Evolutionary conservation across 1,140 invertebrate genomes (phyloP).

Genomic region (Eurosta solidaginis): DNA sequence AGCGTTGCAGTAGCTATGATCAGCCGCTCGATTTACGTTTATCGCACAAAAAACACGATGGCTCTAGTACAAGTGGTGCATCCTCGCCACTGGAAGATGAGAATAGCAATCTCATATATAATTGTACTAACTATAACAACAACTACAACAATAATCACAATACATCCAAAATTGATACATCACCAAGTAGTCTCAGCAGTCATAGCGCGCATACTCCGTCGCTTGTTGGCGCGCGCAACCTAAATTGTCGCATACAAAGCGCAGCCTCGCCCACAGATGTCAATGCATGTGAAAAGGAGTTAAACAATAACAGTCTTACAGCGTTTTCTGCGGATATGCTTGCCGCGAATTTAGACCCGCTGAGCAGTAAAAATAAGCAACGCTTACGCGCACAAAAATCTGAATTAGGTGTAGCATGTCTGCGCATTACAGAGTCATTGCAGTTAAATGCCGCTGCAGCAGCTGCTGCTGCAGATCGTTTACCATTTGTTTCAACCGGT

Average conservation of each 20-base stretch:
- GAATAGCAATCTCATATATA: constrained; percentile 70
- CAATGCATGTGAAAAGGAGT: constrained; percentile 10
- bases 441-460: constrained; percentile 13
- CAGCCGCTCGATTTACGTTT: constrained; percentile 83
- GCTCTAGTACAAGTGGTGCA: constrained; percentile 42
- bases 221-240: neutral
- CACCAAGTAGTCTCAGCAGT: constrained; percentile 2
- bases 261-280: neutral
- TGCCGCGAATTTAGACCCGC: neutral
- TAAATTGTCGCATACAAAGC: neutral
- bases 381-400: constrained; percentile 17
- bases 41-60: constrained; percentile 74
- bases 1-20: constrained; percentile 64
- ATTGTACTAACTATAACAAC: constrained; percentile 11
- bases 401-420: neutral
- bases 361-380: constrained; percentile 3
- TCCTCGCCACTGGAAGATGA: constrained; percentile 69
- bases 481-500: constrained; percentile 43
- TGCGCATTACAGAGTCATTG: constrained; percentile 9
- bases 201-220: constrained; percentile 34
- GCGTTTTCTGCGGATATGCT: neutral
- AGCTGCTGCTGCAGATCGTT: neutral
- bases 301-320: neutral
- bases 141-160: neutral
- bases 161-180: neutral